These are phyloP conservation scores for Campoletis sonorensis DNA, from an alignment of 1,140 invertebrate species.

Conservation along the genomic window DNA sequence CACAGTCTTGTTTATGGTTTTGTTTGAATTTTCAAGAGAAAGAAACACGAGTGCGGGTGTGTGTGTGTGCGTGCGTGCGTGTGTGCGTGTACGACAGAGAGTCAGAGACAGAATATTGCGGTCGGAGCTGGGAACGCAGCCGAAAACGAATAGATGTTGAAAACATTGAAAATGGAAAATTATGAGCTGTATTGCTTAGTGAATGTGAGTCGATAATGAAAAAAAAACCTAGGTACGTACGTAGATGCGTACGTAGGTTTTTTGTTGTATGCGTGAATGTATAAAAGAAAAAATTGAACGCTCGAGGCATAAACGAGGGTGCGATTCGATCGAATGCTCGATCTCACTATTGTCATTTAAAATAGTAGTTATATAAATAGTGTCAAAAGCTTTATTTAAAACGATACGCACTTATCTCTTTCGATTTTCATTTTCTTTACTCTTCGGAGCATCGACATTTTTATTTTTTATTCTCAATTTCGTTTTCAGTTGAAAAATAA, in stretches of 20 bases:
- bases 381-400: conserved; percentile 9
- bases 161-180: conserved; percentile 14
- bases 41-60: too few species aligned
- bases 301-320: not conserved
- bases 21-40: conserved; percentile 36
- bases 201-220: conserved; percentile 9
- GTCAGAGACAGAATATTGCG: conserved; percentile 53
- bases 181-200: conserved; percentile 37
- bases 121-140: conserved; percentile 48
- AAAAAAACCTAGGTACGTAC: not conserved
- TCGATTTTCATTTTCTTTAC: not conserved
- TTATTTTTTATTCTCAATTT: not conserved
- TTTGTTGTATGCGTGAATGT: too few species aligned
- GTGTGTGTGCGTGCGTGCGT: too few species aligned
- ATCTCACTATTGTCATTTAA: not conserved
- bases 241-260: too few species aligned
- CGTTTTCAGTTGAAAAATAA: not conserved
- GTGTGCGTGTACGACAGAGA: too few species aligned
- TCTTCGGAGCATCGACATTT: not conserved
- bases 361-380: not conserved
- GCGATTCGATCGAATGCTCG: not conserved
- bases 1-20: conserved; percentile 57
- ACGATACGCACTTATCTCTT: not conserved
- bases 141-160: conserved; percentile 21
- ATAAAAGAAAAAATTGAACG: not conserved